These are phyloP conservation scores for Caenorhabditis sulstoni DNA, from an alignment of 2,888 invertebrate genomes.

Conservation along the genomic window DNA sequence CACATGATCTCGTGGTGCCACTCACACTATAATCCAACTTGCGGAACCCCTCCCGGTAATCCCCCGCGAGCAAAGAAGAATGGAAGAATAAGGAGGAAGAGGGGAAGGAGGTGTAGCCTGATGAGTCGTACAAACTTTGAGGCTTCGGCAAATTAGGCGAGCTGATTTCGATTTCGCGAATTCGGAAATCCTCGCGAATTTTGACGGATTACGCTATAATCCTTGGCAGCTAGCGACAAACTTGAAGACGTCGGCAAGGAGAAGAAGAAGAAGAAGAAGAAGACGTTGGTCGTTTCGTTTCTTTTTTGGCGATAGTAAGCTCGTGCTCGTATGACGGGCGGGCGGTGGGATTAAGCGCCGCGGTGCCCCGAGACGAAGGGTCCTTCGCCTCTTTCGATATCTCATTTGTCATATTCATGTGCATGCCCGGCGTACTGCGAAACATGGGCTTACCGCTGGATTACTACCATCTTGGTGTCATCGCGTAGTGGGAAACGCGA, in stretches of 20 bases:
- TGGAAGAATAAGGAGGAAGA: background rate
- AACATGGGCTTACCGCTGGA: slow-evolving; percentile 58
- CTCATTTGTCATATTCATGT: slow-evolving; percentile 62
- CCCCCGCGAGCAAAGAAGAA: slow-evolving; percentile 8
- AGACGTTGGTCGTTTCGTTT: slow-evolving; percentile 3
- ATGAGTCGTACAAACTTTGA: slow-evolving; percentile 23
- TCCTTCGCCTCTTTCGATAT: slow-evolving; percentile 36
- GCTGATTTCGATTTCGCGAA: slow-evolving; percentile 1
- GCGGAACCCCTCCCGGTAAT: slow-evolving; percentile 27
- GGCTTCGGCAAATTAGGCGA: slow-evolving; percentile 42
- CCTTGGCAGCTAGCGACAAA: slow-evolving; percentile 1
- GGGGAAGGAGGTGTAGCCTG: slow-evolving; percentile 34
- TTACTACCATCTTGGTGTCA: slow-evolving; percentile 59
- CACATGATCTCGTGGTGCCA: slow-evolving; percentile 38
- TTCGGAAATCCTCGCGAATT: slow-evolving; percentile 23
- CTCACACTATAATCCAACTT: slow-evolving; percentile 55
- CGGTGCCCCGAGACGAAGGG: slow-evolving; percentile 17
- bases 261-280: too few species aligned
- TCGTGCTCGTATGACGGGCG: slow-evolving; percentile 16
- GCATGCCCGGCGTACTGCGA: slow-evolving; percentile 43
- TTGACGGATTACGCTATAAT: background rate
- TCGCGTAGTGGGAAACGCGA: slow-evolving; percentile 19
- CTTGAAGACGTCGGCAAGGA: background rate
- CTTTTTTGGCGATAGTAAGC: slow-evolving; percentile 44
- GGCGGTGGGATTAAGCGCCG: slow-evolving; percentile 54